Evolutionary conservation across 2,113 vertebrate species (phyloP), one percentile per base, ranked within the genome.

Genomic region (Monopterus albus): DNA sequence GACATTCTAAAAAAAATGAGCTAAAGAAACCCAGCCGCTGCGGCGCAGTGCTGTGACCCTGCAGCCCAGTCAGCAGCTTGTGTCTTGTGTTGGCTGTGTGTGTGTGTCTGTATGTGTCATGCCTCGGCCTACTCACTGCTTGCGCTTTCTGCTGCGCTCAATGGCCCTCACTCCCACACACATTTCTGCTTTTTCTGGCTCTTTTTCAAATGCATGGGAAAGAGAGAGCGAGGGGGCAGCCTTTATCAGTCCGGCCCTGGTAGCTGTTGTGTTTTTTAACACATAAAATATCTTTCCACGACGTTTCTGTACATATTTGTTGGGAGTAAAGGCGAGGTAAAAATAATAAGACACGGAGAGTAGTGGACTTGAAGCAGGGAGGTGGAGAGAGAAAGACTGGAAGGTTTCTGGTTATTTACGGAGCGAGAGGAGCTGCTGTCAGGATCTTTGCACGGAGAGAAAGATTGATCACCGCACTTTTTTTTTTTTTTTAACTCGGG

Each of bases 401-500:
- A 73, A 62, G 14, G 55, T 80, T 81, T 79, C 81, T 72, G 82
- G 88, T 91, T 92, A 90, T 93, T 90, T 88, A 72, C 57, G 79
- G 72, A 61, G 66, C 90, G 93, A 89, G 93, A 71, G 85, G 53
- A 78, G 91, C 62, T 83, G 90, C 95, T 98, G 97, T 96, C 97
- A 97, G 84, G 78, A 93, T 88, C 79, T 94, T 93, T 94, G 94
- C 87, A 84, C 84, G 39, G 43, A 84, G 73, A 70, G 83, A 93
- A 97, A 99, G 97, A 99, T 98, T 99, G 97, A 99, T 99, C 79
- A 92, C 91, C 87, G 57, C 83, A 67, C 84, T 87, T 84, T 85
- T 81, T 64, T 75, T 70, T 84, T 88, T 84, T 79, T 36, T 56
- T 13, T 82, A n/a, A 85, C 81, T 59, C 78, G 78, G 83, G 68